Evolutionary conservation across 2,797 vertebrate genomes (phyloP), one percentile per base, ranked within the genome.

Genomic region (Linurgus olivaceus): DNA sequence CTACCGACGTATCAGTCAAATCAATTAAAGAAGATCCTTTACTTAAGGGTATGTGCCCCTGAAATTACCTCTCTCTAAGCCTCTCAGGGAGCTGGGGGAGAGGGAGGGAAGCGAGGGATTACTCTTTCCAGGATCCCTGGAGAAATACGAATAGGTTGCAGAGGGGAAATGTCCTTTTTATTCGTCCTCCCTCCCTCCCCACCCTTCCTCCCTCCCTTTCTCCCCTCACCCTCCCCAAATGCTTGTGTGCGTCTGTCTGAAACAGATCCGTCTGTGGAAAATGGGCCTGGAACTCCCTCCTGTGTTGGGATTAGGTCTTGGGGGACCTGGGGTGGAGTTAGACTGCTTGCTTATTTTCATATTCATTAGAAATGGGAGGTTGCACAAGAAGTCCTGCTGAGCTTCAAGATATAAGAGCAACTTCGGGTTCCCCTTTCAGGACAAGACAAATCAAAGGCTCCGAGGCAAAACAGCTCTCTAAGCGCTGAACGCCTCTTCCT

Each of bases 381-480:
- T 98, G 98, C 98, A 96, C 97, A 82, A 89, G 97, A 96, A 97
- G 96, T 93, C 98, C 95, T 97, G 88, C 97, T 97, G 98, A 97
- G 97, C 98, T 98, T 98, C 97, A 97, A 97, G 97, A 97, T 99
- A 99, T 99, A 99, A 99, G 98, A 98, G 98, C 98, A 93, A 97
- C 97, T 97, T 98, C 97, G 93, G 95, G 96, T 96, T 96, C 97
- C 97, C 94, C 96, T 98, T 77, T 95, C 94, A 98, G 98, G 97
- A 98, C 98, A 76, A 98, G 98, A 98, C 97, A 97, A 97, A 98
- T 98, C 97, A 98, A 97, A 97, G 94, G 89, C 94, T 96, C 86
- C 5, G 86, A 95, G 96, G 93, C 88, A 9, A 90, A 97, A 85
- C 80, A 92, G 94, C 96, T 97, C 90, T 65, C 94, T 78, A 85